Conservation (phyloP, 2,113 vertebrate species). For the Alaudala cheleensis region DNA sequence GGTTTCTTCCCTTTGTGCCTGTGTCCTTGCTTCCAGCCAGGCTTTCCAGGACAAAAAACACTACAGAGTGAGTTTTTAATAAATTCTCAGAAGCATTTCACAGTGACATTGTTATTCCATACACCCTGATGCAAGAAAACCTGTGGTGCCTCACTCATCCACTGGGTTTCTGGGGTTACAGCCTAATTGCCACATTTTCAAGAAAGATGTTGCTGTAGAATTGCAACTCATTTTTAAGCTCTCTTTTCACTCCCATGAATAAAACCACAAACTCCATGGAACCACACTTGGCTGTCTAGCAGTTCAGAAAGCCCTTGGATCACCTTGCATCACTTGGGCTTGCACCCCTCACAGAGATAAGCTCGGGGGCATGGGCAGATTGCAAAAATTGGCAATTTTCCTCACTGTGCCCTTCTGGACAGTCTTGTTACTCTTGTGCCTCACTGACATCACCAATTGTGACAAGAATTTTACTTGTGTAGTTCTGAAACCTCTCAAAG, state of each 20-base stretch:
- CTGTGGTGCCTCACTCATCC: neutral
- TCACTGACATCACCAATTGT: neutral
- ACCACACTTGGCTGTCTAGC: neutral
- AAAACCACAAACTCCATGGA: neutral
- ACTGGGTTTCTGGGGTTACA: neutral
- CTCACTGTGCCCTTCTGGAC: neutral
- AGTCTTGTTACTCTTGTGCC: neutral
- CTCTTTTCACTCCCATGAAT: neutral
- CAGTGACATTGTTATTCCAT: neutral
- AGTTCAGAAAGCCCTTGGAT: neutral
- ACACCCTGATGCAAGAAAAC: neutral
- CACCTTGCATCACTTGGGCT: neutral
- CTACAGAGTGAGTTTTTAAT: neutral
- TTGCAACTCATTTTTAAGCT: neutral
- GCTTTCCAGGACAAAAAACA: conserved; percentile 14
- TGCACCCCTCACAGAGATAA: neutral
- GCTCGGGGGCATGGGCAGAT: neutral
- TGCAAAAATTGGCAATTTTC: neutral
- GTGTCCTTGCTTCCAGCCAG: conserved; percentile 31
- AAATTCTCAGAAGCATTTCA: neutral
- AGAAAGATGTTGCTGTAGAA: neutral
- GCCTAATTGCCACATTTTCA: neutral
- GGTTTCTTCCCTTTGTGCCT: neutral
- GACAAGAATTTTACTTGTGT: neutral
- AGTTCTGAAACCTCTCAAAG: neutral